Conservation (phyloP, 1,140 invertebrate genomes). For the Brevipalpus yothersi region DNA sequence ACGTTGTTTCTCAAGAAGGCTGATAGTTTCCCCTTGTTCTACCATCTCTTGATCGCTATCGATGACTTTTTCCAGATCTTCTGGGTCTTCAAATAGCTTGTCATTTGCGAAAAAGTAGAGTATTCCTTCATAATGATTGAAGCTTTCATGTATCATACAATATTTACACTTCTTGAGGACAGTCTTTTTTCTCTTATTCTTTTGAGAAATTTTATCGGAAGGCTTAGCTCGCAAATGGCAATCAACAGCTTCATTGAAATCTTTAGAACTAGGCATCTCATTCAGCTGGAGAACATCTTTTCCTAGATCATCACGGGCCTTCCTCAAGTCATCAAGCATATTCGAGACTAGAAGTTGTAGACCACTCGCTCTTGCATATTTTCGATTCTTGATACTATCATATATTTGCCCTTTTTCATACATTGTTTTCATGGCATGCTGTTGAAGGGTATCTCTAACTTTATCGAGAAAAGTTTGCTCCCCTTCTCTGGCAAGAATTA, state of each 20-base stretch:
- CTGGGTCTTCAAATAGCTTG: not conserved
- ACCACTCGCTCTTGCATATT: not conserved
- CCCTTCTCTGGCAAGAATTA: not conserved
- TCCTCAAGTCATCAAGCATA: not conserved
- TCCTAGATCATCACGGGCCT: not conserved
- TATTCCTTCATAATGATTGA: slow-evolving; percentile 20
- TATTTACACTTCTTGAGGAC: slow-evolving; percentile 18
- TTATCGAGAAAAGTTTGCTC: not conserved
- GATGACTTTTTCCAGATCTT: slow-evolving; percentile 9
- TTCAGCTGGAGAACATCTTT: slow-evolving; percentile 14
- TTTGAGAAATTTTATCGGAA: slow-evolving; percentile 13
- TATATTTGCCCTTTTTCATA: not conserved
- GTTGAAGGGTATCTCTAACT: not conserved
- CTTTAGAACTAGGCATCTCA: slow-evolving; percentile 16
- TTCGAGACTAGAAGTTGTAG: not conserved
- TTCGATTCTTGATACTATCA: not conserved
- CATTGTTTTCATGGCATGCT: not conserved
- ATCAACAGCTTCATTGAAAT: slow-evolving; percentile 30
- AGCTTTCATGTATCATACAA: slow-evolving; percentile 18
- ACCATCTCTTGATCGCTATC: not conserved
- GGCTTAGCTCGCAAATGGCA: slow-evolving; percentile 35
- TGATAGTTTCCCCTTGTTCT: not conserved
- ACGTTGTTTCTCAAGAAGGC: slow-evolving; percentile 5
- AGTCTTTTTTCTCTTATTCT: not conserved
- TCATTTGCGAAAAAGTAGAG: slow-evolving; percentile 17